Conservation (phyloP, 2,113 vertebrate genomes). For the Istiophorus platypterus region DNA sequence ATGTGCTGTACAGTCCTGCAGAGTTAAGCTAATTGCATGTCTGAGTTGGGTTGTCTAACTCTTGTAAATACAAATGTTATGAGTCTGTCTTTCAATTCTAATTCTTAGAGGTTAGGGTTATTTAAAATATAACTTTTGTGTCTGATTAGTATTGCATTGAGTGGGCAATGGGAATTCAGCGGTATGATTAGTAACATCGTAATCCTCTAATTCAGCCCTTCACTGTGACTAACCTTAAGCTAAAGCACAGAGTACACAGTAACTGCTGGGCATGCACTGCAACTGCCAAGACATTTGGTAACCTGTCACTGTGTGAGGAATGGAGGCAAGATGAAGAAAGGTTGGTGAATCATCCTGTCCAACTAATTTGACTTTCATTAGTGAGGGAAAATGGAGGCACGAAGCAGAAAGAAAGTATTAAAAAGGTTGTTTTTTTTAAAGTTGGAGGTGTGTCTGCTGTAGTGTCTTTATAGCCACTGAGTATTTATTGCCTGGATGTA, state of each 20-base stretch:
- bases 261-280: conserved; percentile 7
- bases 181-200: conserved; percentile 16
- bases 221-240: conserved; percentile 47
- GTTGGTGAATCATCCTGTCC: conserved; percentile 26
- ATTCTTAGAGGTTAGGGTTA: conserved; percentile 13
- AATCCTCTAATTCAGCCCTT: conserved; percentile 31
- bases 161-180: conserved; percentile 17
- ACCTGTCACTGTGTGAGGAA: conserved; percentile 28
- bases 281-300: conserved; percentile 29
- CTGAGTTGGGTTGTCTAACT: conserved; percentile 6
- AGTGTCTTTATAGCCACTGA: not conserved
- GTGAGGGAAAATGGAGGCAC: conserved; percentile 7
- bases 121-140: not conserved
- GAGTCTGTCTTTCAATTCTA: conserved; percentile 6
- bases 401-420: conserved; percentile 22
- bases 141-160: conserved; percentile 14
- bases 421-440: not conserved
- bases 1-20: not conserved
- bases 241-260: conserved; percentile 14
- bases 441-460: not conserved
- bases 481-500: not conserved
- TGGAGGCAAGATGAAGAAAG: conserved; percentile 12
- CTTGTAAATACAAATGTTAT: not conserved
- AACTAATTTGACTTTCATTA: conserved; percentile 46
- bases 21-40: conserved; percentile 23